Evolutionary conservation across 2,888 invertebrate species (phyloP), one percentile per base, ranked within the genome.

Genomic region (Epistrophe eligans): DNA sequence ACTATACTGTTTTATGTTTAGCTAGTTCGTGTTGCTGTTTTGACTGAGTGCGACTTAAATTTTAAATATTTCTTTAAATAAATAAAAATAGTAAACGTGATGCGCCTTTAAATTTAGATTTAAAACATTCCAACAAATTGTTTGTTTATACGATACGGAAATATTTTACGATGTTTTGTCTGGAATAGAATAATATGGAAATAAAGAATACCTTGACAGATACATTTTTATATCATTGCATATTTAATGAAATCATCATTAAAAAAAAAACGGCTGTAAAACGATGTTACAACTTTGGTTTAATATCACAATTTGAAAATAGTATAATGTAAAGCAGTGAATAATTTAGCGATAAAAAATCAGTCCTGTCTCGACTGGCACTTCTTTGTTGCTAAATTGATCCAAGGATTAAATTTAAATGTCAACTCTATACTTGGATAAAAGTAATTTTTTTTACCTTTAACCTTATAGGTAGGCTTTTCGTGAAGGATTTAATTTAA

Each of bases 81-180:
- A n/a, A n/a, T n/a, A n/a, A n/a, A n/a, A n/a, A n/a, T 55, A 58
- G 5, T 38, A 58, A 58, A 58, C 35, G 58, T 58, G 58, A 58
- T 58, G 10, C 2, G 58, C 11, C 17, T 58, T 35, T 38, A 38
- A 58, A 38, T 58, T 58, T 17, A 0, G 11, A 6, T 58, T 57
- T 38, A 58, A 58, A 17, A 58, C 4, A 58, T 17, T 58, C 58
- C 32, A 35, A 17, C 35, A 35, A 35, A 32, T 17, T 10, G 32
- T 32, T 0, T 32, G 32, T 32, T 4, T 32, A 7, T 32, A 32
- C 32, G 7, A 17, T n/a, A 58, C 7, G 17, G 17, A 58, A 58
- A 35, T 35, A 58, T 38, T 58, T 58, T 17, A 35, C 3, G n/a
- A 57, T 35, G n/a, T 57, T 57, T 55, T 55, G 32, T 55, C 55